These are phyloP conservation scores for Tipula helvola DNA, from an alignment of 2,888 invertebrate species.

Conservation along the genomic window DNA sequence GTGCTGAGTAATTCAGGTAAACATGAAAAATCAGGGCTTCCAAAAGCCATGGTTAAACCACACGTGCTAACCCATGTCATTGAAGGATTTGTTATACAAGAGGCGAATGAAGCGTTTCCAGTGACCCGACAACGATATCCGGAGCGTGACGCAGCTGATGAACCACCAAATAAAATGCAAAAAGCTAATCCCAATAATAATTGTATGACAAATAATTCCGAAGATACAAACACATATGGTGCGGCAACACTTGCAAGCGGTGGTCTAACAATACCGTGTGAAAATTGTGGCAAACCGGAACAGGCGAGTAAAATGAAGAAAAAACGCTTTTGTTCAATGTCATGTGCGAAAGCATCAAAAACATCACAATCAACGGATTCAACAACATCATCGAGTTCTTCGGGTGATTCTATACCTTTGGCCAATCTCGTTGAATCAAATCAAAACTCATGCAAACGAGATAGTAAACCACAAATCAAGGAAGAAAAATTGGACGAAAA, in stretches of 20 bases:
- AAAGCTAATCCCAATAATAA: not conserved
- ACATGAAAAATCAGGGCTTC: constrained; percentile 42
- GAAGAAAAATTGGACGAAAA: constrained; percentile 9
- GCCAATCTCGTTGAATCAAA: not conserved
- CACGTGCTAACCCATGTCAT: constrained; percentile 93
- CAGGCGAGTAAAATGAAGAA: constrained; percentile 55
- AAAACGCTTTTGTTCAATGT: constrained; percentile 62
- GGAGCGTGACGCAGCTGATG: constrained; percentile 50
- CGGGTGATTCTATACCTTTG: not conserved
- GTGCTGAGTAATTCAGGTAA: constrained; percentile 25
- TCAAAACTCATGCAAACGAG: not conserved
- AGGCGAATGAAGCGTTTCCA: constrained; percentile 82
- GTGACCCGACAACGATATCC: constrained; percentile 51
- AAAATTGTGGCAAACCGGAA: constrained; percentile 58
- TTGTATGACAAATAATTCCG: constrained; percentile 24
- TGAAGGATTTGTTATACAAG: constrained; percentile 93
- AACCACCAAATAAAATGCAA: constrained; percentile 59
- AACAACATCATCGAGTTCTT: not conserved
- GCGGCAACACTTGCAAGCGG: constrained; percentile 5
- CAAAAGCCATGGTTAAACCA: constrained; percentile 89
- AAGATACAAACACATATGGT: constrained; percentile 21
- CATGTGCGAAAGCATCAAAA: constrained; percentile 44
- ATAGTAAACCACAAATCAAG: not conserved
- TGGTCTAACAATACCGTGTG: constrained; percentile 38
- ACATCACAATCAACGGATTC: constrained; percentile 28